phyloP scores from a whole-genome alignment of 2,797 vertebrate species.

The Mallotus villosus region DNA sequence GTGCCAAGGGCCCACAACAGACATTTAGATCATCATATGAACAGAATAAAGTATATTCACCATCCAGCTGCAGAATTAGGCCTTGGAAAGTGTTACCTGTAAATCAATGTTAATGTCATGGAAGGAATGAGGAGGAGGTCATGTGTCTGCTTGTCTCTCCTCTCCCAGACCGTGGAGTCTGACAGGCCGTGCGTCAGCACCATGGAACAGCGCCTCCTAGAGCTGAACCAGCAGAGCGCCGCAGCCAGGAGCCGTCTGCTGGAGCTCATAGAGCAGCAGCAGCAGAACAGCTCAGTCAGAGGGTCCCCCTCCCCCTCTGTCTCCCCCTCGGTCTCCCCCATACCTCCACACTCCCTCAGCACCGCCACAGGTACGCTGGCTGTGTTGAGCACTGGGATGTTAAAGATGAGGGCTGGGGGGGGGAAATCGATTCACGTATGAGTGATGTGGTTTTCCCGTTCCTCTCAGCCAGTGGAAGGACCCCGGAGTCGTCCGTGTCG shows the following conservation, averaged over 20 bases:
- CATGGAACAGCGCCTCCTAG: constrained; percentile 85
- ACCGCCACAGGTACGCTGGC: constrained; percentile 49
- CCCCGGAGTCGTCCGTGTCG: constrained; percentile 63
- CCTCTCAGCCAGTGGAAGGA: constrained; percentile 60
- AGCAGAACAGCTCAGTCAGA: constrained; percentile 54
- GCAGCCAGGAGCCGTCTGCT: constrained; percentile 84
- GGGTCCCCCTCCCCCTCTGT: constrained; percentile 66
- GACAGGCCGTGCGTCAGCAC: constrained; percentile 52
- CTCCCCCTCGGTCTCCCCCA: constrained; percentile 52
- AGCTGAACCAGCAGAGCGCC: constrained; percentile 86
- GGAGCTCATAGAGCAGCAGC: constrained; percentile 89
- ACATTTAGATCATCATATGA: background rate
- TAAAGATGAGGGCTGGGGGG: too few species aligned
- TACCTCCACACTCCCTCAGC: constrained; percentile 57
- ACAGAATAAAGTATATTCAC: too few species aligned
- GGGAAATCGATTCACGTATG: too few species aligned
- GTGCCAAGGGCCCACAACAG: background rate
- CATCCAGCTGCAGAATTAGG: too few species aligned
- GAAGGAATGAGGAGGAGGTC: too few species aligned
- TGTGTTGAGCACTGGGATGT: too few species aligned
- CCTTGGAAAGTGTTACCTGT: background rate
- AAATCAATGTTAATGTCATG: too few species aligned
- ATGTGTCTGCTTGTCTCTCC: background rate
- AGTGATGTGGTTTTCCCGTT: background rate
- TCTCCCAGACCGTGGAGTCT: constrained; percentile 29